Evolutionary conservation across 2,113 vertebrate species (phyloP), one percentile per base, ranked within the genome.

Genomic region (Caranx melampygus): DNA sequence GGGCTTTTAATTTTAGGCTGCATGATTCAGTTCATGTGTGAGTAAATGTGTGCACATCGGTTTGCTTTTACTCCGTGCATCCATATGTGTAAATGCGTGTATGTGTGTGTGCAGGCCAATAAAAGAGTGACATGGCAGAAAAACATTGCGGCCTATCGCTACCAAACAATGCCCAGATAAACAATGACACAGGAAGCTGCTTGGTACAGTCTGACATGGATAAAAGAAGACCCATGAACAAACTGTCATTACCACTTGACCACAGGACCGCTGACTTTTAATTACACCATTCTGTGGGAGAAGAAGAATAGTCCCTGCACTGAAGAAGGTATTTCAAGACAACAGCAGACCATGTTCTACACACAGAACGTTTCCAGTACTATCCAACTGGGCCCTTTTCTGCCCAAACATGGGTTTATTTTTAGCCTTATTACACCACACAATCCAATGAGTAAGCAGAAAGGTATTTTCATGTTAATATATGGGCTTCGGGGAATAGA

Each of bases 401-500:
- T 88, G 79, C 85, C 87, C 92, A 89, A 93, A 93, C 86, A 77
- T 84, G 79, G 79, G 45, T 87, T 91, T 93, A 94, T 93, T 93
- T 93, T 94, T 91, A 91, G 88, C 81, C 51, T 78, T 60, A 83
- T 94, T 87, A 94, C 90, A 89, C 87, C 89, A 87, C 83, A 81
- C 68, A 6, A 62, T 66, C 52, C 82, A 77, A 67, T 93, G 90
- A 92, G 89, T 91, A 93, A 88, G 86, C 84, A 82, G 47, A 88
- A 72, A 92, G 91, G 92, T 78, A 94, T 94, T 92, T 93, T 90
- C 74, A 78, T 86, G 88, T 90, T 93, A 87, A 89, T 93, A 78
- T 84, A 72, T 84, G 84, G 82, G 58, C 88, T 83, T 79, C 88
- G 64, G 84, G 86, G 87, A 89, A 85, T 82, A 82, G 40, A 72